A percentile compares a stretch with the other conserved stretches of the same genome.
These are phyloP conservation scores for Cetonia aurata DNA, from an alignment of 2,888 invertebrate genomes.

Conservation along the genomic window DNA sequence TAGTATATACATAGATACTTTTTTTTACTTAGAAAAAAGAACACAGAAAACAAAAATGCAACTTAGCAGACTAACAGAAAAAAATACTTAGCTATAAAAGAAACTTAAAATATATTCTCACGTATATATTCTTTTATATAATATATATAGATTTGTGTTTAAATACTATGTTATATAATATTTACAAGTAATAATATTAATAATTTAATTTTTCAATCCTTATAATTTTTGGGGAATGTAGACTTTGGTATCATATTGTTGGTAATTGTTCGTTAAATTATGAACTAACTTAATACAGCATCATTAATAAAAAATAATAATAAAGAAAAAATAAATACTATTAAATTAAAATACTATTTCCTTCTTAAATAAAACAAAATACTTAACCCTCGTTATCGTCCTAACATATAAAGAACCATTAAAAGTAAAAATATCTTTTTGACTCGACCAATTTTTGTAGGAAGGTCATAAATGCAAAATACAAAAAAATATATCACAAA, in stretches of 20 bases:
- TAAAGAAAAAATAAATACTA: constrained; percentile 52
- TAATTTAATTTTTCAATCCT: constrained; percentile 61
- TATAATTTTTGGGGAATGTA: constrained; percentile 76
- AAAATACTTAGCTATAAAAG: constrained; percentile 18
- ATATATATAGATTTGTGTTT: constrained; percentile 52
- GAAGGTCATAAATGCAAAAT: constrained; percentile 19
- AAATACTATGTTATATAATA: constrained; percentile 65
- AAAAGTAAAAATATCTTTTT: constrained; percentile 17
- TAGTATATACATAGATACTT: constrained; percentile 28
- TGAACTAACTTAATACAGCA: constrained; percentile 34
- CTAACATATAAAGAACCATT: constrained; percentile 11
- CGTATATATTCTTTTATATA: constrained; percentile 26
- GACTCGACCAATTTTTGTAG: constrained; percentile 11
- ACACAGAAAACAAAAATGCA: constrained; percentile 37
- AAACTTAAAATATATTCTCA: constrained; percentile 34
- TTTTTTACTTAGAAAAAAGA: constrained; percentile 22
- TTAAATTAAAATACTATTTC: constrained; percentile 46
- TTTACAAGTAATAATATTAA: constrained; percentile 49
- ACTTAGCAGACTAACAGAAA: constrained; percentile 18
- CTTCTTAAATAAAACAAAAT: constrained; percentile 47
- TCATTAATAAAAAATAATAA: constrained; percentile 48
- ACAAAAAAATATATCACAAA: constrained; percentile 33
- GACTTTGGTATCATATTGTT: constrained; percentile 76
- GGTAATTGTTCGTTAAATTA: constrained; percentile 60
- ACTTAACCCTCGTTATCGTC: constrained; percentile 17